Conservation (phyloP, 2,888 invertebrate genomes). For the Lobophora halterata region DNA sequence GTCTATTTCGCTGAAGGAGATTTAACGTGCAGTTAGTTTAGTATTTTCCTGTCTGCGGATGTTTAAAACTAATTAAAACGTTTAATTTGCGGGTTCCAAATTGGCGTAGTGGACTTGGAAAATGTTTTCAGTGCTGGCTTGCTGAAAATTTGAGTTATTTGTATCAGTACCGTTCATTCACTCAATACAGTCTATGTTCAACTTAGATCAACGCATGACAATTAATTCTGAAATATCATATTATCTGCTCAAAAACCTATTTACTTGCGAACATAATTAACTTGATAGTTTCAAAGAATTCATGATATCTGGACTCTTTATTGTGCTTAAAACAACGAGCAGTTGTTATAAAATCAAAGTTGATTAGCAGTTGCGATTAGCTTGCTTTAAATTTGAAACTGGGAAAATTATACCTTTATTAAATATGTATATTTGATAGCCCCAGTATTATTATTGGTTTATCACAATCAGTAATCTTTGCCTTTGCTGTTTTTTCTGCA, state of each 20-base stretch:
- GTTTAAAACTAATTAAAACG: slow-evolving; percentile 33
- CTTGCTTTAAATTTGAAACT: slow-evolving; percentile 13
- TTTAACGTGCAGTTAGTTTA: slow-evolving; percentile 18
- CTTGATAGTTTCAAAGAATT: slow-evolving; percentile 3
- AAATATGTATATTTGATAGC: too few species aligned
- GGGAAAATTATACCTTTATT: slow-evolving; percentile 13
- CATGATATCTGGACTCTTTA: neutral
- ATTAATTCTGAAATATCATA: too few species aligned
- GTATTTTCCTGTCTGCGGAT: slow-evolving; percentile 20
- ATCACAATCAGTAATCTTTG: too few species aligned
- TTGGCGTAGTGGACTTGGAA: slow-evolving; percentile 20
- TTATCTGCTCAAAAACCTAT: too few species aligned
- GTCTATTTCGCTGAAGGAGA: slow-evolving; percentile 7
- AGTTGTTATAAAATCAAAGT: slow-evolving; percentile 11
- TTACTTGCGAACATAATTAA: too few species aligned
- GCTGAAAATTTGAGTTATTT: neutral
- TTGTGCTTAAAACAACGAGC: slow-evolving; percentile 2
- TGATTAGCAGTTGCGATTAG: slow-evolving; percentile 14
- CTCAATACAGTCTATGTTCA: too few species aligned
- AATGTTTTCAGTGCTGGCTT: slow-evolving; percentile 12
- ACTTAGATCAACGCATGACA: too few species aligned
- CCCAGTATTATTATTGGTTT: too few species aligned
- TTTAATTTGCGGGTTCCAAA: slow-evolving; percentile 31
- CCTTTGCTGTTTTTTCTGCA: too few species aligned
- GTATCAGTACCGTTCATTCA: too few species aligned